These are phyloP conservation scores for Conistra vaccinii DNA, from an alignment of 2,888 invertebrate genomes.

Conservation along the genomic window DNA sequence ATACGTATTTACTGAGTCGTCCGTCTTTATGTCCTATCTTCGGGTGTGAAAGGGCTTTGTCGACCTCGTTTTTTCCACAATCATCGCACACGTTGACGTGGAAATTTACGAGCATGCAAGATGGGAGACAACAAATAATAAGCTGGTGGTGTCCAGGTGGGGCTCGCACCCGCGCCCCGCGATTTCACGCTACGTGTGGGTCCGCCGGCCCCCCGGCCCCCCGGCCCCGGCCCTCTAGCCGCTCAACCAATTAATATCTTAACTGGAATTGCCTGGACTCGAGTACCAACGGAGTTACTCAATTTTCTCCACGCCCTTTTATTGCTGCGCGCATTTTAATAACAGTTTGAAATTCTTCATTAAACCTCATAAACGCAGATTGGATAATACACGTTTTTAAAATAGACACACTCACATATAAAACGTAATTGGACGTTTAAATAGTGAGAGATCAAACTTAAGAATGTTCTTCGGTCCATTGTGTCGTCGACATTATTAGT, in stretches of 20 bases:
- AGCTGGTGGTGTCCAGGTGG: slow-evolving; percentile 86
- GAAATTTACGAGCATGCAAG: slow-evolving; percentile 90
- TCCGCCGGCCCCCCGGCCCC: slow-evolving; percentile 70
- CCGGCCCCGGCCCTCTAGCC: slow-evolving; percentile 67
- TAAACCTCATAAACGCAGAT: slow-evolving; percentile 70
- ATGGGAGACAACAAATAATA: slow-evolving; percentile 90
- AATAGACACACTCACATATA: slow-evolving; percentile 66
- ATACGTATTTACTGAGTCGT: slow-evolving; percentile 78
- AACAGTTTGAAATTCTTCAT: slow-evolving; percentile 75
- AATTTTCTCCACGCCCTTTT: slow-evolving; percentile 78
- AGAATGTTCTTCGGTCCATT: slow-evolving; percentile 73
- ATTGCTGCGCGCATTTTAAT: slow-evolving; percentile 80
- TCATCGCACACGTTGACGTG: slow-evolving; percentile 90
- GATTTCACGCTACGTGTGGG: slow-evolving; percentile 90
- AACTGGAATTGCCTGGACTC: slow-evolving; percentile 83
- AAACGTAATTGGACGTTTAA: slow-evolving; percentile 67
- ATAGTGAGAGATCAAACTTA: slow-evolving; percentile 68
- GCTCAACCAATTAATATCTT: slow-evolving; percentile 87
- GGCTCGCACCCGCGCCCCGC: slow-evolving; percentile 84
- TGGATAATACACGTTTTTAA: slow-evolving; percentile 67
- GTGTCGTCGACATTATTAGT: slow-evolving; percentile 81
- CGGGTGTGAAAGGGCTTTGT: slow-evolving; percentile 88
- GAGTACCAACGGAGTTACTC: slow-evolving; percentile 75
- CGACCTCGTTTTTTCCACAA: slow-evolving; percentile 87
- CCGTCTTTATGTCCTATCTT: slow-evolving; percentile 83